Conservation (phyloP, 2,888 invertebrate species). For the Pyrochroa serraticornis region DNA sequence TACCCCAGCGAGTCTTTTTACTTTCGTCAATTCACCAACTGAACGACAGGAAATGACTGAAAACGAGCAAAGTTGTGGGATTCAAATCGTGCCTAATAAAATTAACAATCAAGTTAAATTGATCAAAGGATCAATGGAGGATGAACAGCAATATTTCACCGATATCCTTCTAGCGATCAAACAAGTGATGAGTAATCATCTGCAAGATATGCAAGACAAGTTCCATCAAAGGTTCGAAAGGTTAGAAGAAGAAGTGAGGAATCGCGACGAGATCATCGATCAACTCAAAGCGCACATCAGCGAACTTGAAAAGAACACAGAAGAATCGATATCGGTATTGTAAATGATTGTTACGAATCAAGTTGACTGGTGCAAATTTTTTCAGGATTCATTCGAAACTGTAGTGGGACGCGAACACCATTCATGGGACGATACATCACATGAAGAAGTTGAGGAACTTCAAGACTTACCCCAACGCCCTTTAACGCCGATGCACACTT, state of each 20-base stretch:
- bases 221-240: constrained; percentile 76
- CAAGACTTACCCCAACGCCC: constrained; percentile 64
- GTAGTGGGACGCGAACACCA: constrained; percentile 47
- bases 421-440: constrained; percentile 76
- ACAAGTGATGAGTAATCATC: constrained; percentile 78
- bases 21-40: constrained; percentile 50
- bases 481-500: constrained; percentile 45
- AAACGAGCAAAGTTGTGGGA: constrained; percentile 53
- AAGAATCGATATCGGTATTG: constrained; percentile 54
- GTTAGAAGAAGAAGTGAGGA: constrained; percentile 80
- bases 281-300: constrained; percentile 76
- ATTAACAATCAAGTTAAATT: constrained; percentile 67
- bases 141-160: constrained; percentile 80
- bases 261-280: constrained; percentile 80
- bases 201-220: constrained; percentile 73
- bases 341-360: too few species aligned
- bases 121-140: constrained; percentile 66
- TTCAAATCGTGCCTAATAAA: constrained; percentile 64
- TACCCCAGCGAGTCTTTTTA: constrained; percentile 43
- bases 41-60: constrained; percentile 50
- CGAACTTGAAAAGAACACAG: constrained; percentile 63
- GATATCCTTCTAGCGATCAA: constrained; percentile 80
- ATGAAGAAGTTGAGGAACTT: constrained; percentile 72
- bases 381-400: constrained; percentile 54
- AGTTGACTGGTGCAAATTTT: too few species aligned